Base-by-base conservation (phyloP, 2,113 vertebrate genomes). In the Ptychochromis oligacanthus region DNA sequence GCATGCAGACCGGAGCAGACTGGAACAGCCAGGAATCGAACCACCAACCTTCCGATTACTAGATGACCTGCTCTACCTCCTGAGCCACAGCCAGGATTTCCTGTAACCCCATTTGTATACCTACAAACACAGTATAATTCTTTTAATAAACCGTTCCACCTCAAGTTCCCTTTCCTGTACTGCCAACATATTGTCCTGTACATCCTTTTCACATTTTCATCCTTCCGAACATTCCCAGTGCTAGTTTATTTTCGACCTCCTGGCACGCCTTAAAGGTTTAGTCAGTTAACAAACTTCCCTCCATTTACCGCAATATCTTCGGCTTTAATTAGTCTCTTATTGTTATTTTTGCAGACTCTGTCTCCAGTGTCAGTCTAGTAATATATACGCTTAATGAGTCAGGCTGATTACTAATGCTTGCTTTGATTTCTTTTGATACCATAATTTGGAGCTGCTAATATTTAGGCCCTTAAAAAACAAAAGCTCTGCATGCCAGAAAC, bases 181-280 rank as follows among this genome's bases (percentile, higher is more conserved):
- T 67, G 65, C 78, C 34, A 57, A 58, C 70, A 79, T 90, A 92
- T 95, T 93, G 92, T 93, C 87, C 67, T 81, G 36, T 12, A 64
- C 89, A 93, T 93, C 92, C 92, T 90, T 91, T 90, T 80, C 75
- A 79, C 54, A 80, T 87, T 86, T 87, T 62, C 87, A 80, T 83
- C 82, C 89, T 91, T 87, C 84, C 89, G 82, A 91, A 82, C 88
- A 89, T 90, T 89, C 89, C 88, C 91, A 85, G 77, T 60, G 59
- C 28, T 57, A 9, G 67, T 85, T 89, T 89, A 85, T 91, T 93
- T 92, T 89, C 40, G 91, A 57, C 76, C 79, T 79, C 18, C n/a
- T 49, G 40, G 78, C 78, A 90, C 88, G 59, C 87, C 93, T 83
- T 70, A 79, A 80, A 89, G 77, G 77, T 86, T 91, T 81, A 80